Evolutionary conservation across 1,140 invertebrate genomes (phyloP).

Genomic region (Aethina tumida): DNA sequence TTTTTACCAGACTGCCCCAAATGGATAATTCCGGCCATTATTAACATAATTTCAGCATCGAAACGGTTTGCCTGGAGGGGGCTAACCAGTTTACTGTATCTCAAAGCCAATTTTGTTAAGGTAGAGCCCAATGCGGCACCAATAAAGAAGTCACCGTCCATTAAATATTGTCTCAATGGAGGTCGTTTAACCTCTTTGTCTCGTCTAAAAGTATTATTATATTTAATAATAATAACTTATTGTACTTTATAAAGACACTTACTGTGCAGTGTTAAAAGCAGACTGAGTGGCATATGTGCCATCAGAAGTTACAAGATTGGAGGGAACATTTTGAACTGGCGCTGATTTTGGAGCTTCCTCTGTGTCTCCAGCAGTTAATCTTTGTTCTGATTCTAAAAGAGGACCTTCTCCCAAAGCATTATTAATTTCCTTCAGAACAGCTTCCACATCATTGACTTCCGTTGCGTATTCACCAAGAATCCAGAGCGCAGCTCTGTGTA

Average conservation of each 20-base stretch:
- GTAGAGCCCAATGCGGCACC: slow-evolving; percentile 85
- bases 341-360: slow-evolving; percentile 40
- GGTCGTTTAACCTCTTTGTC: slow-evolving; percentile 64
- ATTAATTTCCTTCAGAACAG: slow-evolving; percentile 67
- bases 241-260: slow-evolving; percentile 34
- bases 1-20: slow-evolving; percentile 63
- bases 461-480: slow-evolving; percentile 94
- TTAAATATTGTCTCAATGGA: slow-evolving; percentile 75
- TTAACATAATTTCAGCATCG: slow-evolving; percentile 76
- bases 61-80: slow-evolving; percentile 61
- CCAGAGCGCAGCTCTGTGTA: slow-evolving; percentile 95
- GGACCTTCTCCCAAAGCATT: slow-evolving; percentile 78
- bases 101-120: slow-evolving; percentile 79
- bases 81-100: slow-evolving; percentile 48
- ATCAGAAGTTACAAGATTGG: slow-evolving; percentile 84
- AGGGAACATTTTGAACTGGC: slow-evolving; percentile 26
- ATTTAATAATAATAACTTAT: too few species aligned
- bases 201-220: too few species aligned
- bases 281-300: slow-evolving; percentile 98
- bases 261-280: slow-evolving; percentile 77
- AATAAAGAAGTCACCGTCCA: slow-evolving; percentile 95
- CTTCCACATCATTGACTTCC: slow-evolving; percentile 63
- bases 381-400: slow-evolving; percentile 82
- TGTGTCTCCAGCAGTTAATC: slow-evolving; percentile 55
- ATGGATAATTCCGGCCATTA: slow-evolving; percentile 80